phyloP scores from a whole-genome alignment of 2,888 invertebrate genomes.

The Laspeyria flexula region DNA sequence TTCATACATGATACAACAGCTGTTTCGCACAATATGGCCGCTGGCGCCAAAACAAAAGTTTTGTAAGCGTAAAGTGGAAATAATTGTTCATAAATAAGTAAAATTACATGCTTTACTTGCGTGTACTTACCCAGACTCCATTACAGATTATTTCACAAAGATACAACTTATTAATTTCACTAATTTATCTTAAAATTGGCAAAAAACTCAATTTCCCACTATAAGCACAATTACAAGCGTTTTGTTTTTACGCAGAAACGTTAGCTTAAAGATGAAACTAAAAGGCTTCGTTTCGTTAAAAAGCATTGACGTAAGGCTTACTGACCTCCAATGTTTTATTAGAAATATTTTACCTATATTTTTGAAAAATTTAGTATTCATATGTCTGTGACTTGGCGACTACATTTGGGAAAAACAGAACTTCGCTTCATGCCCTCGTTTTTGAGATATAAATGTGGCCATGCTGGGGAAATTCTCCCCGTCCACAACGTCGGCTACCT shows the following conservation, averaged over 20 bases:
- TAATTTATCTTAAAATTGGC: conserved; percentile 12
- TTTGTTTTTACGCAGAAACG: neutral
- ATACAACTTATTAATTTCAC: conserved; percentile 5
- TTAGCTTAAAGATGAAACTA: too few species aligned
- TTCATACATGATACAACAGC: conserved; percentile 69
- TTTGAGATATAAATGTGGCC: too few species aligned
- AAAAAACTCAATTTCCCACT: conserved; percentile 16
- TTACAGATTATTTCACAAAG: conserved; percentile 31
- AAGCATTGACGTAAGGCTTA: too few species aligned
- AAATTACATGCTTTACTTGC: neutral
- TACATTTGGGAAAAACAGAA: too few species aligned
- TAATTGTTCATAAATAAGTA: conserved; percentile 6
- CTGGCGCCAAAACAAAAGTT: conserved; percentile 78
- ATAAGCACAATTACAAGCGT: conserved; percentile 8
- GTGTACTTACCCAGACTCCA: conserved; percentile 66
- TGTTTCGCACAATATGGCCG: conserved; percentile 82
- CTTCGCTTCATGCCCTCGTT: too few species aligned
- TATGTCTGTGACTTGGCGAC: too few species aligned
- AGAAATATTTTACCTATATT: too few species aligned
- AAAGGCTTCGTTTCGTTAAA: too few species aligned
- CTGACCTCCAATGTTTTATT: too few species aligned
- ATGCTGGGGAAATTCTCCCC: too few species aligned
- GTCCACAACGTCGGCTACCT: too few species aligned
- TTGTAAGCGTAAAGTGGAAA: conserved; percentile 13
- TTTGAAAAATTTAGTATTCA: too few species aligned